phyloP scores from a whole-genome alignment of 2,797 vertebrate genomes.

The Cyprinella venusta region DNA sequence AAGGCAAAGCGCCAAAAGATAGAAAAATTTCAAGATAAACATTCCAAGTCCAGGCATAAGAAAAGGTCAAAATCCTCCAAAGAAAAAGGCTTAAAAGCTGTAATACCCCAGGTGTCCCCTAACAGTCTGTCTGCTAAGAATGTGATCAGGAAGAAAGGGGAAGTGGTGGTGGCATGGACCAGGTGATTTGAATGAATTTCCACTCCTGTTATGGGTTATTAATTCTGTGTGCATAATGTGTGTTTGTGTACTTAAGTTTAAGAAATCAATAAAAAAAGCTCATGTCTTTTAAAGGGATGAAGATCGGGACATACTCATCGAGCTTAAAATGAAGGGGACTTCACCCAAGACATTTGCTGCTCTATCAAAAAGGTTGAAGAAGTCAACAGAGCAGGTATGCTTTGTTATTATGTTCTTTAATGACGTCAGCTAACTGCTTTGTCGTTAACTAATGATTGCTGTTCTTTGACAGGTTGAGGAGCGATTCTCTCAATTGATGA shows the following conservation, averaged over 20 bases:
- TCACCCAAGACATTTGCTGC: constrained; percentile 87
- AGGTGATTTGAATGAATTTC: constrained; percentile 78
- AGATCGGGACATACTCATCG: constrained; percentile 89
- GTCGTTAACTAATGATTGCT: not conserved
- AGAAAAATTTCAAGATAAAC: constrained; percentile 52
- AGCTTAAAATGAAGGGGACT: constrained; percentile 88
- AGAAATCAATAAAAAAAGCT: constrained; percentile 30
- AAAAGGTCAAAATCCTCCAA: constrained; percentile 61
- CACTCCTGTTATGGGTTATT: not conserved
- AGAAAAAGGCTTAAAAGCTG: constrained; percentile 60
- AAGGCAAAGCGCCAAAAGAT: constrained; percentile 68
- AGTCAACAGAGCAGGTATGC: constrained; percentile 88
- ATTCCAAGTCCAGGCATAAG: constrained; percentile 57
- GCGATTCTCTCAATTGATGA: constrained; percentile 92
- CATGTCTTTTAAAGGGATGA: constrained; percentile 82
- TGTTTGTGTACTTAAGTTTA: not conserved
- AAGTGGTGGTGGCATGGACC: constrained; percentile 92
- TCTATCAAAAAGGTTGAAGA: constrained; percentile 84
- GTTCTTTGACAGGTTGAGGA: constrained; percentile 83
- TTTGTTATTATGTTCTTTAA: not conserved
- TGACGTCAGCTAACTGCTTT: not conserved
- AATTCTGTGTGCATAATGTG: not conserved
- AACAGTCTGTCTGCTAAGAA: constrained; percentile 91
- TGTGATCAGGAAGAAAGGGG: constrained; percentile 92
- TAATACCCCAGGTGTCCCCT: constrained; percentile 70